Base-by-base conservation (phyloP, 2,797 vertebrate species). In the Enteromius mattozi region DNA sequence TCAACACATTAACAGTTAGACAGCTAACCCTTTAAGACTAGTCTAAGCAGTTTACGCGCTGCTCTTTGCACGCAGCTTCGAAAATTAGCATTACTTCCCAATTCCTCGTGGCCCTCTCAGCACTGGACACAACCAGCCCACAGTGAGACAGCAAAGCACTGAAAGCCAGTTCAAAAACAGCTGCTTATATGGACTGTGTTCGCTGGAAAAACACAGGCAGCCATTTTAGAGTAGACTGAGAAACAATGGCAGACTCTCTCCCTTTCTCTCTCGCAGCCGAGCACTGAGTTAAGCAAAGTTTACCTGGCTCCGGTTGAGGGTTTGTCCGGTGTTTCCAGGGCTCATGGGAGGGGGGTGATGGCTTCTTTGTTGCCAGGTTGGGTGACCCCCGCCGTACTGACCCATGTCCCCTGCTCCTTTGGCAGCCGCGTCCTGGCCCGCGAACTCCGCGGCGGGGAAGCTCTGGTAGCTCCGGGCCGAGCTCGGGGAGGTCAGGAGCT, bases 401-500 rank as follows among this genome's bases (percentile, higher is more conserved):
- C 95, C 93, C 93, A 94, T 87, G 19, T 96, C 95, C 87, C 91
- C 94, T 93, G 96, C 93, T 94, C 95, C 94, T 95, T 97, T 96
- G 86, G 89, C 92, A 89, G 95, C 93, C 92, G 96, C 97, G 91
- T 97, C 97, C 95, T 96, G 97, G 92, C 95, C 95, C 94, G 94
- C 95, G 91, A 97, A 98, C 93, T 98, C 97, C 92, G 93, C 94
- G 91, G 96, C 94, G 1, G 97, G 96, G 94, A 97, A 98, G 88
- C 94, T 96, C 90, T 95, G 96, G 93, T 98, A 99, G 94, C 95
- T 96, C 91, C 97, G 95, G 83, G 96, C 94, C 66, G 97, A 96
- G 93, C 97, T 97, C n/a, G 98, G 97, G 86, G 98, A 97, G 88
- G 97, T 98, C 92, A 98, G 95, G 83, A 98, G 97, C 95, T 98